phyloP scores from a whole-genome alignment of 2,888 invertebrate genomes.

The Amphimallon solstitiale region DNA sequence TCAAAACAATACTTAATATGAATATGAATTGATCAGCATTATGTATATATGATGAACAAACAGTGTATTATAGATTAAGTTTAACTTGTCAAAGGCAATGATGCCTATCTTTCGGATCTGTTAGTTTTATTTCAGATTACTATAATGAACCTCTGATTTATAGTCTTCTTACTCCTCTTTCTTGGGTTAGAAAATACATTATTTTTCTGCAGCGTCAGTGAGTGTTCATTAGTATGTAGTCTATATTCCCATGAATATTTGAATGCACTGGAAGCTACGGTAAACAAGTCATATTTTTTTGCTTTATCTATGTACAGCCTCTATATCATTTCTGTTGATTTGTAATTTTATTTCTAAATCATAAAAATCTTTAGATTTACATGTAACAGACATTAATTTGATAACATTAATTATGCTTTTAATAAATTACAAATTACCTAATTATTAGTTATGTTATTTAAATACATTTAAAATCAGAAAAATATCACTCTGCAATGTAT shows the following conservation, averaged over 20 bases:
- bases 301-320: too few relatives aligned
- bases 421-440: too few relatives aligned
- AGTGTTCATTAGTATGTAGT: neutral
- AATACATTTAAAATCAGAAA: too few relatives aligned
- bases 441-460: too few relatives aligned
- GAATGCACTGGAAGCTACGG: neutral
- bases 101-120: neutral
- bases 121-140: constrained; percentile 29
- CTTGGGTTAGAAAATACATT: neutral
- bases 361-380: too few relatives aligned
- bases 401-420: too few relatives aligned
- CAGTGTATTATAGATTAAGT: constrained; percentile 16
- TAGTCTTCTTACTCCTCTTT: neutral
- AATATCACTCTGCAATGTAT: too few relatives aligned
- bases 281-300: constrained; percentile 11
- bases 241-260: constrained; percentile 3
- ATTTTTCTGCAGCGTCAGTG: constrained; percentile 27
- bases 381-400: too few relatives aligned
- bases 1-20: too few relatives aligned
- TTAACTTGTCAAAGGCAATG: constrained; percentile 21
- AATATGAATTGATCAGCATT: too few relatives aligned
- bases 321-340: too few relatives aligned
- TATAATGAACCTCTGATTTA: constrained; percentile 22
- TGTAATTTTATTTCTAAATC: too few relatives aligned
- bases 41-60: neutral